These are phyloP conservation scores for Microctonus brassicae DNA, from an alignment of 2,888 invertebrate species.

Conservation along the genomic window DNA sequence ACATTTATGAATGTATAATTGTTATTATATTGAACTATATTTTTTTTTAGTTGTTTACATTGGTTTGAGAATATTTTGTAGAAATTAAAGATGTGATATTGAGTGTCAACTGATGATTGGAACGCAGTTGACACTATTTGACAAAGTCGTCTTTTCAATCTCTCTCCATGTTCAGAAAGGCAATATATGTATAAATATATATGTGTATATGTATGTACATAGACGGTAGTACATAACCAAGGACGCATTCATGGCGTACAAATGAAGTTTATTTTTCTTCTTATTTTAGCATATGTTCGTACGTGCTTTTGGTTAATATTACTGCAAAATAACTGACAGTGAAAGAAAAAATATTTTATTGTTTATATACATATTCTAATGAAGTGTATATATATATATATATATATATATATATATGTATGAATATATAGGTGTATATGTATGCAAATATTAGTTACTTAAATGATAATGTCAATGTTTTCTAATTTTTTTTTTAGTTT, in stretches of 20 bases:
- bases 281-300: background rate
- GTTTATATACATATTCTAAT: background rate
- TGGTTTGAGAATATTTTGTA: no score
- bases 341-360: background rate
- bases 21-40: no score
- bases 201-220: no score
- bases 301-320: slow-evolving; percentile 1
- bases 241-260: slow-evolving; percentile 13
- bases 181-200: no score
- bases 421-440: no score
- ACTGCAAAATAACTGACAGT: background rate
- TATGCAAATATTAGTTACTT: no score
- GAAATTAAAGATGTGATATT: no score
- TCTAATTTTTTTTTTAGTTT: background rate
- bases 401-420: background rate
- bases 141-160: slow-evolving; percentile 61
- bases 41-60: no score
- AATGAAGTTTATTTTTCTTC: background rate
- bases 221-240: slow-evolving; percentile 3
- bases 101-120: no score
- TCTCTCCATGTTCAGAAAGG: slow-evolving; percentile 66
- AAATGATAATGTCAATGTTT: background rate
- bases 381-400: background rate
- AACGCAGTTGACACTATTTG: slow-evolving; percentile 65
- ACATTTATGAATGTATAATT: no score